phyloP scores from a whole-genome alignment of 2,797 vertebrate genomes.

The Moxostoma hubbsi region DNA sequence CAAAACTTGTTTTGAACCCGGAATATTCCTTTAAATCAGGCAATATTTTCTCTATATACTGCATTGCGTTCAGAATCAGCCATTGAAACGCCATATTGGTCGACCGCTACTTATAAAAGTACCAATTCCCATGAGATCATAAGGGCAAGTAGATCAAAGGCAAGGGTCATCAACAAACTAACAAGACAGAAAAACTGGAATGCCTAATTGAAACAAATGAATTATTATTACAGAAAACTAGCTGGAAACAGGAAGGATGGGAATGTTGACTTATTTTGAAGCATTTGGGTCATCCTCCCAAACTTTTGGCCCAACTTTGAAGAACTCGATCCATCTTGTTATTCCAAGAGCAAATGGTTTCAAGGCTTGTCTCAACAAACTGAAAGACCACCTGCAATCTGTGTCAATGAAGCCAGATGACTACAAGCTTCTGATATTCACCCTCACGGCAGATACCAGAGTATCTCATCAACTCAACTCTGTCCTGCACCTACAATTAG shows the following conservation, averaged over 20 bases:
- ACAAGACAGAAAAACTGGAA: not conserved
- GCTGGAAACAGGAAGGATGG: not conserved
- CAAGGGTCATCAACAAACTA: not conserved
- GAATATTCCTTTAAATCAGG: too few relatives aligned
- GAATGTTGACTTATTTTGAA: conserved; percentile 21
- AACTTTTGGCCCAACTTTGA: conserved; percentile 57
- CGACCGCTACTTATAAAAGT: too few relatives aligned
- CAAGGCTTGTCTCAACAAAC: conserved; percentile 65
- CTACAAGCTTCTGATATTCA: conserved; percentile 50
- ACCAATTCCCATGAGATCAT: too few relatives aligned
- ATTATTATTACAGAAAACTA: not conserved
- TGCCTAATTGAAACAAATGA: not conserved
- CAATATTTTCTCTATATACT: too few relatives aligned
- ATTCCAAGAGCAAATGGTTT: conserved; percentile 75
- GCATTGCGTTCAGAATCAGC: too few relatives aligned
- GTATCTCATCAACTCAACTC: conserved; percentile 4
- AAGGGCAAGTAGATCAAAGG: too few relatives aligned
- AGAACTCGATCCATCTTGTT: conserved; percentile 63
- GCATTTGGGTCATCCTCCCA: conserved; percentile 28
- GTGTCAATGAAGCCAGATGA: conserved; percentile 61
- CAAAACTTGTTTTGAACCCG: too few relatives aligned
- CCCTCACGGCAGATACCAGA: not conserved
- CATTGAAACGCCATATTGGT: too few relatives aligned
- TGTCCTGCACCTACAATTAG: conserved; percentile 24
- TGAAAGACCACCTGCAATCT: conserved; percentile 73